These are phyloP conservation scores for Acleris sparsana DNA, from an alignment of 2,888 invertebrate genomes.

Conservation along the genomic window DNA sequence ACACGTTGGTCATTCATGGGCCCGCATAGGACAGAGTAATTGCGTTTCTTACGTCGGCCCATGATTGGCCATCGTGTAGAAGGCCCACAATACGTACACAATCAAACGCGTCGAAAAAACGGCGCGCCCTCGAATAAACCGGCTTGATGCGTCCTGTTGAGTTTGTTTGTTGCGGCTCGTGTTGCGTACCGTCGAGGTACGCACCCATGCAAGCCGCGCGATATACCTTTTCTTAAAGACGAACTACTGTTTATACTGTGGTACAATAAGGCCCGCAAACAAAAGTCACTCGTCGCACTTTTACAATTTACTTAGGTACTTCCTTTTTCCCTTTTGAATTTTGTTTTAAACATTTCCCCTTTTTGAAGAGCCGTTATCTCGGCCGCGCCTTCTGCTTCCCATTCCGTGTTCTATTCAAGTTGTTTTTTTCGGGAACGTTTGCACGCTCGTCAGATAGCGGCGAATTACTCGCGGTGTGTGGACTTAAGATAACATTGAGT, in stretches of 20 bases:
- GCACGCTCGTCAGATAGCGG: slow-evolving; percentile 37
- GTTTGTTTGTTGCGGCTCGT: too few relatives aligned
- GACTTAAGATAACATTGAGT: slow-evolving; percentile 27
- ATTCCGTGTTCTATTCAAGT: slow-evolving; percentile 67
- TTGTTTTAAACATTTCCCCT: slow-evolving; percentile 69
- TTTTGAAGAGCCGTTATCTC: slow-evolving; percentile 73
- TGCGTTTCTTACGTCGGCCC: too few relatives aligned
- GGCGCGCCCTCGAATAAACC: too few relatives aligned
- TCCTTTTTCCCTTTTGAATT: slow-evolving; percentile 70
- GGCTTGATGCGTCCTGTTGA: too few relatives aligned
- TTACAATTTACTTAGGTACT: slow-evolving; percentile 74
- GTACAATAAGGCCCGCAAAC: slow-evolving; percentile 54
- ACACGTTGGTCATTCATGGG: too few relatives aligned
- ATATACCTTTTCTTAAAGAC: too few relatives aligned
- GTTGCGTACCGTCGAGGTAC: too few relatives aligned
- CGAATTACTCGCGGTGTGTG: slow-evolving; percentile 33
- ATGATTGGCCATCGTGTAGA: too few relatives aligned
- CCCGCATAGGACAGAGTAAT: too few relatives aligned
- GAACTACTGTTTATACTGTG: slow-evolving; percentile 19
- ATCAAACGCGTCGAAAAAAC: too few relatives aligned
- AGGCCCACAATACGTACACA: too few relatives aligned
- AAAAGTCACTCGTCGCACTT: slow-evolving; percentile 69
- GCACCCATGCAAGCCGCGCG: too few relatives aligned
- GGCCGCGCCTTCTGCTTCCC: slow-evolving; percentile 59
- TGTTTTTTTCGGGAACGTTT: slow-evolving; percentile 58